These are phyloP conservation scores for Anagrus nilaparvatae DNA, from an alignment of 1,140 invertebrate genomes.

Conservation along the genomic window DNA sequence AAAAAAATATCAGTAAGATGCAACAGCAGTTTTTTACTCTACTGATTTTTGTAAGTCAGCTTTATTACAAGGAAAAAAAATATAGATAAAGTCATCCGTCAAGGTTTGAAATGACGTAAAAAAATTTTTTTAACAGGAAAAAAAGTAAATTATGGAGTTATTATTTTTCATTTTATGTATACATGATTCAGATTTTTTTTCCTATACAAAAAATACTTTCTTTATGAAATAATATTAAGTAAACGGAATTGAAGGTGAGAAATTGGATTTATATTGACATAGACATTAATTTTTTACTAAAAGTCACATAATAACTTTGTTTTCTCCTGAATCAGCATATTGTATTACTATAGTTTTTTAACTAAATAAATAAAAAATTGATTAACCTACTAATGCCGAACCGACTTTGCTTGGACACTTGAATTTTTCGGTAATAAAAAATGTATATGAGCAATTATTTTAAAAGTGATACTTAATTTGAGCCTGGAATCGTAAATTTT, in stretches of 20 bases:
- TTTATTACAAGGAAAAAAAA: constrained; percentile 9
- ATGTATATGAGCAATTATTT: too few species aligned
- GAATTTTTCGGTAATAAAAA: too few species aligned
- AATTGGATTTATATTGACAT: constrained; percentile 4
- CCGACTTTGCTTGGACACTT: too few species aligned
- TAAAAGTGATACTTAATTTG: too few species aligned
- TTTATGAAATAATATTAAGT: background rate
- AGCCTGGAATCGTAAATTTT: too few species aligned
- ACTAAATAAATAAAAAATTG: too few species aligned
- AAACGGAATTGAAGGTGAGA: background rate
- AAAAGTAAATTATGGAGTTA: background rate
- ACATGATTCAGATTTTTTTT: background rate
- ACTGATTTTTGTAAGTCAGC: constrained; percentile 17
- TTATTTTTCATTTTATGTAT: background rate
- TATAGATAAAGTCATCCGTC: constrained; percentile 20
- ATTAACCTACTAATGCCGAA: too few species aligned
- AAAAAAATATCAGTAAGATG: background rate
- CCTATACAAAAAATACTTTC: constrained; percentile 3
- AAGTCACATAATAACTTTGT: too few species aligned
- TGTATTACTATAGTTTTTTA: too few species aligned
- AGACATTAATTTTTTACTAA: too few species aligned
- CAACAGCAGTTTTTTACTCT: constrained; percentile 9
- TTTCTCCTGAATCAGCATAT: too few species aligned
- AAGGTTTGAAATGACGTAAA: constrained; percentile 21
- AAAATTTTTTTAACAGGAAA: constrained; percentile 19